These are phyloP conservation scores for Myripristis murdjan DNA, from an alignment of 2,797 vertebrate genomes.

Conservation along the genomic window DNA sequence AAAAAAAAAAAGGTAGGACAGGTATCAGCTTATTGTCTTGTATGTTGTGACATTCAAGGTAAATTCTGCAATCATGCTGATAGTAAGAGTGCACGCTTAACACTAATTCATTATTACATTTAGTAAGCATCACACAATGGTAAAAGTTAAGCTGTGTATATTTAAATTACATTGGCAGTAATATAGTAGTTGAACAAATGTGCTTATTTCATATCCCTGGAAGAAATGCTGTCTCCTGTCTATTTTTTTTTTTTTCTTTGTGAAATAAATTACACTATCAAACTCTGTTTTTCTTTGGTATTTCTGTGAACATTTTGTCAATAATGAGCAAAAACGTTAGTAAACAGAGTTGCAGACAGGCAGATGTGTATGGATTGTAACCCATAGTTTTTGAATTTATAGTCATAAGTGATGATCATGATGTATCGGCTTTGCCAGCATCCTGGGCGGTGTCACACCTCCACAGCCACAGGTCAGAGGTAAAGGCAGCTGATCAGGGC, in stretches of 20 bases:
- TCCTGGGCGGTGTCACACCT: conserved; percentile 19
- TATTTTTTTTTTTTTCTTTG: background rate
- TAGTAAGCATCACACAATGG: background rate
- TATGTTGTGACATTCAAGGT: too few species aligned
- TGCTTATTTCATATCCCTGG: background rate
- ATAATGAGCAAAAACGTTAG: background rate
- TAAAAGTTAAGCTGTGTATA: background rate
- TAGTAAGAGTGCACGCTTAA: background rate
- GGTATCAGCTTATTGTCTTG: background rate
- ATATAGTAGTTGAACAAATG: background rate
- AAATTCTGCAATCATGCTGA: background rate
- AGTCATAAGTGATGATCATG: conserved; percentile 5
- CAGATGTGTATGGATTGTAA: background rate
- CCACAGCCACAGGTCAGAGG: background rate
- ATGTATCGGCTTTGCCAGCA: background rate
- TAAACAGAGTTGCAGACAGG: too few species aligned
- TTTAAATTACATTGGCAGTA: background rate
- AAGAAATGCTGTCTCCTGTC: background rate
- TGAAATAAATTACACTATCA: background rate
- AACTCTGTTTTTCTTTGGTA: background rate
- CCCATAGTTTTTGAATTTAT: background rate
- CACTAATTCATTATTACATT: background rate
- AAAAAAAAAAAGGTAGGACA: background rate
- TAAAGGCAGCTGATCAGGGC: conserved; percentile 48
- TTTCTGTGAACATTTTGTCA: background rate